Evolutionary conservation across 2,888 invertebrate genomes (phyloP), one percentile per base, ranked within the genome.

Genomic region (Drosophila birchii): DNA sequence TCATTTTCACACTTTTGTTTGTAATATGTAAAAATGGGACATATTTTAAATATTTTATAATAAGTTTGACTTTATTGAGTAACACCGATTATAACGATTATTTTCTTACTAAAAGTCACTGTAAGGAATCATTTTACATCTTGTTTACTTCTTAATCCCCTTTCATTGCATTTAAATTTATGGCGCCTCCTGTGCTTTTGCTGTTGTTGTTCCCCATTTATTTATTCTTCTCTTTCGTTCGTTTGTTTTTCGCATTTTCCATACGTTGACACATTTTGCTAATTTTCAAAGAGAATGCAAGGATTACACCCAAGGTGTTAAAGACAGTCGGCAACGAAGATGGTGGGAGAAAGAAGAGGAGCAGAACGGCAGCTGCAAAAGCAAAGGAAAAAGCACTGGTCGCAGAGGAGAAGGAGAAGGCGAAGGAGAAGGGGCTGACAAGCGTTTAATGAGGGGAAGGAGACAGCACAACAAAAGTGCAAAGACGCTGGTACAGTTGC

Each of bases 401-500:
- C 39, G 49, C 23, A 11, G 39, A 55, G 23, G 47, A 41, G 18
- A 51, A 29, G 38, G 39, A 62, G 43, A 36, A 55, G 23, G 47
- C 38, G 18, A 51, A 29, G 38, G 39, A 62, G 43, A 36, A 59
- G 66, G 69, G 36, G 51, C 20, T 36, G 51, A 34, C 49, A 32
- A 34, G 18, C 18, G 49, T 36, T 20, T 36, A 53, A 23, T 16
- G 51, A 70, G 67, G 38, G 36, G 23, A 34, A 38, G 55, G 45
- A 76, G 78, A 78, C 59, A 49, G 44, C 29, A 29, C 49, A 69
- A 61, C 74, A n/a, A 41, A 45, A 38, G 20, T 23, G 34, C 53
- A 45, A 54, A 62, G 71, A 71, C 54, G 70, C 53, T 53, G 70
- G 70, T 71, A 71, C 73, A 71, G 73, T 76, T 53, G 66, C 62